Evolutionary conservation across 2,797 vertebrate genomes (phyloP), one percentile per base, ranked within the genome.

Genomic region (Danio choprae): DNA sequence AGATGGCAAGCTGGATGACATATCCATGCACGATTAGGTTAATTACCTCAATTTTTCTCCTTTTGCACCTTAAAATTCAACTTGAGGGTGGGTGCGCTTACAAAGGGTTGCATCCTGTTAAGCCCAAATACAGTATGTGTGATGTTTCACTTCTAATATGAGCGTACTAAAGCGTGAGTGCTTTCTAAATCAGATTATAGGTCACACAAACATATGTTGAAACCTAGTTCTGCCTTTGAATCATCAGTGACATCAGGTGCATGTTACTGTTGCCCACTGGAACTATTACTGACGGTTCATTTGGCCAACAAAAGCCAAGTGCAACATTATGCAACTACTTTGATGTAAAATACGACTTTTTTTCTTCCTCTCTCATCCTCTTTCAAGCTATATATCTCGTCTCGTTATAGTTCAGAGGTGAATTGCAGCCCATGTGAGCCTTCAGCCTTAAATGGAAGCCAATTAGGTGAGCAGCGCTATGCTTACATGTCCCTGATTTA

Each of bases 11-110:
- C 13, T 63, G 55, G 13, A 75, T 50, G 29, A n/a, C 11, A 38
- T 56, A 55, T 77, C 38, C 43, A 63, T 43, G 13, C 18, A 48
- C 43, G 51, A 56, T 62, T 9, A 41, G 1, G 3, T 18, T 82
- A 59, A 82, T 85, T 64, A 65, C 60, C 58, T 82, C 56, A 18
- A 72, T 80, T 44, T 65, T 76, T 69, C 51, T 67, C 10, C 38
- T 76, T 18, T 80, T 80, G 44, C 65, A 68, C 15, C 77, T 81
- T 29, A 22, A 67, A 82, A 81, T 78, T 71, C 81, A 84, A 78
- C 70, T 46, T 50, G 18, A 77, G 46, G 41, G 76, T 53, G 60
- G 60, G 44, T 67, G n/a, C 44, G 51, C 41, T 79, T 79, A 64
- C 68, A n/a, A 46, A 68, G 29, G 22, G 43, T 51, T 56, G 51